Evolutionary conservation across 2,888 invertebrate genomes (phyloP).

Genomic region (Drosophila maculinotata): DNA sequence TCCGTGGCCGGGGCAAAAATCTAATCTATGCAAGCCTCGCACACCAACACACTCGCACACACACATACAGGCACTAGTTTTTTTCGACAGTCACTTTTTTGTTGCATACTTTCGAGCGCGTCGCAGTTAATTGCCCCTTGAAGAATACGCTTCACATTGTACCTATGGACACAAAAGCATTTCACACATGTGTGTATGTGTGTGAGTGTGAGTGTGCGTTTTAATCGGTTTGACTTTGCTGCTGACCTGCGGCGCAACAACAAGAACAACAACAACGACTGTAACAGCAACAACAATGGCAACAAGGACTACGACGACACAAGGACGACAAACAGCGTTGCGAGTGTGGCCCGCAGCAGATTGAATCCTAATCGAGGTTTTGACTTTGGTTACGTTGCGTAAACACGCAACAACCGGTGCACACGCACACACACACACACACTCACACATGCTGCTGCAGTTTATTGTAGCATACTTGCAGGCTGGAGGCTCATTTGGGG

Average conservation of each 20-base stretch:
- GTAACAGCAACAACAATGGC: constrained; percentile 14
- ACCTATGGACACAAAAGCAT: constrained; percentile 66
- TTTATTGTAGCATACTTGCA: constrained; percentile 77
- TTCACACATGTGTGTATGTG: constrained; percentile 43
- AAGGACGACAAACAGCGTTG: constrained; percentile 56
- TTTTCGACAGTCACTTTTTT: constrained; percentile 60
- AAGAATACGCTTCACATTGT: constrained; percentile 73
- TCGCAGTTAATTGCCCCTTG: constrained; percentile 83
- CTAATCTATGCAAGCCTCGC: constrained; percentile 71
- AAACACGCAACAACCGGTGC: constrained; percentile 82
- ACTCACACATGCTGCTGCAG: constrained; percentile 41
- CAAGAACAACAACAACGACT: constrained; percentile 36
- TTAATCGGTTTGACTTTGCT: constrained; percentile 77
- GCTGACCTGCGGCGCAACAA: constrained; percentile 67
- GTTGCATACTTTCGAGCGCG: constrained; percentile 64
- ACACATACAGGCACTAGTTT: constrained; percentile 49
- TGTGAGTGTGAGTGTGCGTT: constrained; percentile 45
- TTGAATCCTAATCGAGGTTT: constrained; percentile 84
- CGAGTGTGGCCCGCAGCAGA: constrained; percentile 71
- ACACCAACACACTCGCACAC: constrained; percentile 28
- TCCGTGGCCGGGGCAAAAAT: constrained; percentile 53
- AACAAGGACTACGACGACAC: constrained; percentile 31
- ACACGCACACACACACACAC: constrained; percentile 24
- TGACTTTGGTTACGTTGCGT: constrained; percentile 84
- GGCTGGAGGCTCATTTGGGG: constrained; percentile 58